These are phyloP conservation scores for Maniola hyperantus DNA, from an alignment of 2,888 invertebrate genomes.

Conservation along the genomic window DNA sequence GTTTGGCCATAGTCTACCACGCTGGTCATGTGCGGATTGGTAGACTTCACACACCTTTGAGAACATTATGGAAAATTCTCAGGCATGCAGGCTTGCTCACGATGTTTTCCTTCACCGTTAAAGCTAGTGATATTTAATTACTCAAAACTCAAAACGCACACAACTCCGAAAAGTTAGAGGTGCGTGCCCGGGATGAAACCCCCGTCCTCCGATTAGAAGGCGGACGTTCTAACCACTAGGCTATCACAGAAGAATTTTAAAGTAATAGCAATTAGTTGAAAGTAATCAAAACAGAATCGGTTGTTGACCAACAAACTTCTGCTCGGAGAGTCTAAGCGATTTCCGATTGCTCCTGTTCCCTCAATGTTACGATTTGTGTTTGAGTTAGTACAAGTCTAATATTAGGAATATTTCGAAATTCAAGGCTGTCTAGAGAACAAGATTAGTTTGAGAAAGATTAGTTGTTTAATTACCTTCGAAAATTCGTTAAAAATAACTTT, in stretches of 20 bases:
- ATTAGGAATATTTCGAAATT: slow-evolving; percentile 3
- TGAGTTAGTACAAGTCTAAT: slow-evolving; percentile 2
- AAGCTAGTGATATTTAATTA: no score
- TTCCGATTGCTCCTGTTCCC: slow-evolving; percentile 22
- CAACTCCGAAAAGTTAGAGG: no score
- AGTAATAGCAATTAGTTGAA: slow-evolving; percentile 11
- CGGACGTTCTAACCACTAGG: no score
- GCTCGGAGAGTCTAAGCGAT: slow-evolving; percentile 24
- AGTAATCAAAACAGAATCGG: slow-evolving; percentile 27
- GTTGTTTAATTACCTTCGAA: not conserved
- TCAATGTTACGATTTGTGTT: slow-evolving; percentile 32
- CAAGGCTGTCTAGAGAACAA: slow-evolving; percentile 2
- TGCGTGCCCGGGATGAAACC: no score
- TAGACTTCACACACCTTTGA: no score
- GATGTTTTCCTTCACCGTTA: no score
- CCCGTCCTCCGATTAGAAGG: no score
- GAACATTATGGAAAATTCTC: no score
- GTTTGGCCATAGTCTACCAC: no score
- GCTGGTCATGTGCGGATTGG: no score
- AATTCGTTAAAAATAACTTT: not conserved
- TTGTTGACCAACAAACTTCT: slow-evolving; percentile 32
- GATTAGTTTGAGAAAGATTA: not conserved
- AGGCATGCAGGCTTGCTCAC: no score
- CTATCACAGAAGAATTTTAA: not conserved
- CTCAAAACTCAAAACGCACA: no score